Evolutionary conservation across 2,797 vertebrate genomes (phyloP), one percentile per base, ranked within the genome.

Genomic region (Muscicapa comitata): DNA sequence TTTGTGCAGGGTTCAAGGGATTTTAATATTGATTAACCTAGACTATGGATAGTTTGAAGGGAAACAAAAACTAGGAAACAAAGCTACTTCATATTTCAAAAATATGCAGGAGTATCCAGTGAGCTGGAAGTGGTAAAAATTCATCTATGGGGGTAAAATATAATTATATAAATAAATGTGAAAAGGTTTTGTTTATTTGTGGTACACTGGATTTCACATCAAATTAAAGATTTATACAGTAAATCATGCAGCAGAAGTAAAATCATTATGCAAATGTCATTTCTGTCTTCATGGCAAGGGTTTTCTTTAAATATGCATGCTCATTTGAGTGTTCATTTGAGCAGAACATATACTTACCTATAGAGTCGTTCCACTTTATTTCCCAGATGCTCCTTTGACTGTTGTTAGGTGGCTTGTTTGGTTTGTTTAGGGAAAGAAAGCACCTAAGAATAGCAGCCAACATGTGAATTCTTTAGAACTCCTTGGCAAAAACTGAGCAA

Each of bases 261-360:
- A 94, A 88, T 81, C 80, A 51, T 93, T 94, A 87, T 86, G 76
- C 47, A 97, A 96, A 96, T 93, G 87, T 67, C 54, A 91, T 88
- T 92, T 93, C 83, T 24, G 6, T 72, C 93, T 94, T 93, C 76
- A 78, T 92, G 58, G 89, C 53, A 86, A 96, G 65, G 33, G 8
- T 35, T 88, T 88, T 71, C 53, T 80, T 83, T 88, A 85, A 95
- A 92, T 71, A 92, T 76, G 68, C 29, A 37, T 59, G 58, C 28
- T 73, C n/a, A 40, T 88, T 80, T 65, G 51, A 62, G 47, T 62
- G 55, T 31, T 85, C 65, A 31, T 78, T 79, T 85, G 31, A 13
- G 40, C 61, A 53, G 40, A 80, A 81, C 13, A 25, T 50, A 74
- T 15, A 72, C 68, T 55, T 74, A 74, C 79, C 33, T 87, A 67